Evolutionary conservation across 2,888 invertebrate genomes (phyloP), one percentile per base, ranked within the genome.

Genomic region (Aradus depressus): DNA sequence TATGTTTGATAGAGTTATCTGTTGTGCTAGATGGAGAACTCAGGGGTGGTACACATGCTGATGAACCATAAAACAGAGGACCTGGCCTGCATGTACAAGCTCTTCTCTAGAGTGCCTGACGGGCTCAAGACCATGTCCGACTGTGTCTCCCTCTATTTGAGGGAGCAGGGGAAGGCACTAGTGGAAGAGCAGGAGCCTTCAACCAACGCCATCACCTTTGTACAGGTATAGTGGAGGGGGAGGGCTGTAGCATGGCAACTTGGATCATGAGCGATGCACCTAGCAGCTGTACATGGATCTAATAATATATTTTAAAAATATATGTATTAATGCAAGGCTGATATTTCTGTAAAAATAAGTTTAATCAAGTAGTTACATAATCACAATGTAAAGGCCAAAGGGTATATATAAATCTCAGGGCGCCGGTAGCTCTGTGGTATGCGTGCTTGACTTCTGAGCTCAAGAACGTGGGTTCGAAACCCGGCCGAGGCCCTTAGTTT

Each of bases 11-110:
- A n/a, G n/a, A n/a, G n/a, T n/a, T n/a, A n/a, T n/a, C n/a, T n/a
- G 37, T 41, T 44, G 49, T 66, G 67, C 4, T 65, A 86, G 82
- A 98, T 99, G 97, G 97, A 97, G 72, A 97, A 98, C 72, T 95
- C 95, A 5, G 98, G 98, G 58, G 96, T 99, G 56, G 93, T 97
- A 48, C 91, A 96, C 69, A 97, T 98, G 97, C 73, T 98, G 63
- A 85, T 89, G 72, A 92, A 96, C 70, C 90, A 93, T 63, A 93
- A 93, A 74, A 93, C 92, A 31, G 86, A 89, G 64, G 97, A 98
- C 73, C 76, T 98, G 64, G 88, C 88, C 52, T 92, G 96, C 71
- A 95, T 98, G 85, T 98, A 96, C 72, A 95, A 96, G 74, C 74
- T 98, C 65, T 85, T 98, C 70, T 84, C 85, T 58, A 81, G 96